A percentile compares a stretch with the other conserved stretches of the same genome.
Evolutionary conservation across 1,140 invertebrate genomes (phyloP).

Genomic region (Orius insidiosus): DNA sequence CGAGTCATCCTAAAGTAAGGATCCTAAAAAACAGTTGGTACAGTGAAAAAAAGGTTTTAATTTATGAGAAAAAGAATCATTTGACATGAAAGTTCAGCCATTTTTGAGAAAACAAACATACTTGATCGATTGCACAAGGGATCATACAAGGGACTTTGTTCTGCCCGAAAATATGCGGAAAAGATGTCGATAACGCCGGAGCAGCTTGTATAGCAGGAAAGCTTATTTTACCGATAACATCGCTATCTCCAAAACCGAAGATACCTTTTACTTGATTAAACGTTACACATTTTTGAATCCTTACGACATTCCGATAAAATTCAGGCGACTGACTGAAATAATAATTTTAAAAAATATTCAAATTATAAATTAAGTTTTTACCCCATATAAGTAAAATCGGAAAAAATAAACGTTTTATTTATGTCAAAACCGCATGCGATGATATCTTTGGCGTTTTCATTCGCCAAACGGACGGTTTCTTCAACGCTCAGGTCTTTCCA

Average conservation of each 20-base stretch:
- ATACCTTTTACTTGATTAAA: conserved; percentile 93
- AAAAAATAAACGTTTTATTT: conserved; percentile 96
- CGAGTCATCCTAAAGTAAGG: conserved; percentile 98
- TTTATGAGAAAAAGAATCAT: not conserved
- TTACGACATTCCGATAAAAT: conserved; percentile 84
- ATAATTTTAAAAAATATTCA: not conserved
- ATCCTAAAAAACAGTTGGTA: conserved; percentile 44
- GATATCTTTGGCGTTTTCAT: conserved; percentile 94
- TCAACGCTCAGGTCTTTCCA: conserved; percentile 94
- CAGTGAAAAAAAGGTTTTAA: no score
- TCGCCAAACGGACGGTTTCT: conserved; percentile 66
- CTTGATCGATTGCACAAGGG: conserved; percentile 97
- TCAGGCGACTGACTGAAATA: conserved; percentile 54
- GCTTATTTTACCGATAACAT: conserved; percentile 89
- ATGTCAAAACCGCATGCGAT: conserved; percentile 94
- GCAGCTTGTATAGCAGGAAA: conserved; percentile 95
- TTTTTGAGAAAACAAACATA: conserved; percentile 20
- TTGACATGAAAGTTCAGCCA: not conserved
- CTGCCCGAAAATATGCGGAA: conserved; percentile 83
- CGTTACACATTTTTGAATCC: conserved; percentile 83
- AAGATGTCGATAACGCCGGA: conserved; percentile 85
- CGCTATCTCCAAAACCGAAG: conserved; percentile 94
- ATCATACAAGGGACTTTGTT: conserved; percentile 82
- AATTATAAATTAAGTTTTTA: conserved; percentile 29
- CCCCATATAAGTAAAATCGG: conserved; percentile 89